phyloP scores from a whole-genome alignment of 2,113 vertebrate species.

The Damaliscus lunatus region DNA sequence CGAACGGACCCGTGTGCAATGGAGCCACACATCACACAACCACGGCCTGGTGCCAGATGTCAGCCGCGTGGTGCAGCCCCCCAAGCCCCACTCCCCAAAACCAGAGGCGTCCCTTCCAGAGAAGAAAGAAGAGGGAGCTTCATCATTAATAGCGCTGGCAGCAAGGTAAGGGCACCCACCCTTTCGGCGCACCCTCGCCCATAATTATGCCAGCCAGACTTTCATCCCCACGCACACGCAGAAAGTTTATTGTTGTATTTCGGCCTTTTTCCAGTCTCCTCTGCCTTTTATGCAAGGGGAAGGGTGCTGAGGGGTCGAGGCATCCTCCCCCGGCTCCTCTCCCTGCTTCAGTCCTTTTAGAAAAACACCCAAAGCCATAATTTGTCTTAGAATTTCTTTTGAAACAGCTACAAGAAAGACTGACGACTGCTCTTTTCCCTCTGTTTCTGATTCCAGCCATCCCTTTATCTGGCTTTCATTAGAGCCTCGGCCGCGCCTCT shows the following conservation, averaged over 20 bases:
- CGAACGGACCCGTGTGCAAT: background rate
- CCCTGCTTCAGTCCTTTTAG: conserved; percentile 82
- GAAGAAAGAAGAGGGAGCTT: conserved; percentile 48
- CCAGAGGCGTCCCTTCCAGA: conserved; percentile 57
- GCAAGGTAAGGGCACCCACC: conserved; percentile 76
- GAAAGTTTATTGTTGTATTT: conserved; percentile 80
- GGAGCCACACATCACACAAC: background rate
- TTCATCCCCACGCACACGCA: conserved; percentile 63
- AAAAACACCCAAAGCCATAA: conserved; percentile 87
- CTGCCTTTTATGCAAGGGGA: conserved; percentile 83
- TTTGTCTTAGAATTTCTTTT: conserved; percentile 90
- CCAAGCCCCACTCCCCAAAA: conserved; percentile 17
- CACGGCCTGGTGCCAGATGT: conserved; percentile 34
- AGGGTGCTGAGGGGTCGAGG: conserved; percentile 82
- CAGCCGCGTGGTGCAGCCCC: conserved; percentile 2
- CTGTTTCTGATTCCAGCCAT: conserved; percentile 89
- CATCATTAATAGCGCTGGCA: conserved; percentile 73
- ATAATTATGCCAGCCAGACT: conserved; percentile 76
- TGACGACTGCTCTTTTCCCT: conserved; percentile 86
- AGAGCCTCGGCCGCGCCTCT: conserved; percentile 90
- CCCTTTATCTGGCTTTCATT: conserved; percentile 99
- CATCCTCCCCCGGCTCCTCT: conserved; percentile 82
- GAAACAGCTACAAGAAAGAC: conserved; percentile 88
- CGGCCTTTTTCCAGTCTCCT: conserved; percentile 80
- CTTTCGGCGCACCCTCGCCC: conserved; percentile 41